Evolutionary conservation across 2,797 vertebrate genomes (phyloP).

Genomic region (Sandelia bainsii): DNA sequence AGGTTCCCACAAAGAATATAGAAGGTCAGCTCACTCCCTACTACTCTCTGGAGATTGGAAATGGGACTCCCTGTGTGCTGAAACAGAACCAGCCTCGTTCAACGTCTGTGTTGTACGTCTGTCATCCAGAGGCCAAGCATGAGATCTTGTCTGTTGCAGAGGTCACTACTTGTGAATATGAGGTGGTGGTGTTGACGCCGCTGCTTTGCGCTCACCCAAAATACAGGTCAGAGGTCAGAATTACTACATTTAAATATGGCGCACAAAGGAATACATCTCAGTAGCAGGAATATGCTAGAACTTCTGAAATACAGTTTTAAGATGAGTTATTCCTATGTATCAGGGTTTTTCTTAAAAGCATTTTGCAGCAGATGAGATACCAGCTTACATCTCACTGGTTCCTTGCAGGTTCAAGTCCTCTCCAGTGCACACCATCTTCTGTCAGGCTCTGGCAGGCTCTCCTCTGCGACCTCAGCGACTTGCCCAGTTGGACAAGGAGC

Average conservation of each 20-base stretch:
- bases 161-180: constrained; percentile 97
- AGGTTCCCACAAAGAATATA: constrained; percentile 96
- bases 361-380: background rate
- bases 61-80: constrained; percentile 94
- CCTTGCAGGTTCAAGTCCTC: constrained; percentile 93
- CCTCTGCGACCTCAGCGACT: constrained; percentile 92
- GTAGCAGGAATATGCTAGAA: too few relatives aligned
- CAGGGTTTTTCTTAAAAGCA: background rate
- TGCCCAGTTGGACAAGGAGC: constrained; percentile 90
- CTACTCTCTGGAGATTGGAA: constrained; percentile 92
- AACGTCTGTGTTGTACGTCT: constrained; percentile 93
- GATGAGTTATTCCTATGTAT: background rate
- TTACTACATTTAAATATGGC: background rate
- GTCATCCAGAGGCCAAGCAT: constrained; percentile 97
- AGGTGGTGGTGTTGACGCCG: constrained; percentile 96
- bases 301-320: background rate
- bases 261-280: background rate
- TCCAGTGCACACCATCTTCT: constrained; percentile 97
- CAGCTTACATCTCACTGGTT: background rate
- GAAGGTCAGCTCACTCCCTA: constrained; percentile 98
- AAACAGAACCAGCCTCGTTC: constrained; percentile 90
- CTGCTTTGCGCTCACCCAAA: constrained; percentile 95
- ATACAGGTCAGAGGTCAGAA: constrained; percentile 91
- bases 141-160: constrained; percentile 98
- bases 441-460: constrained; percentile 93